Base-by-base conservation (phyloP, 2,797 vertebrate genomes). In the Smutsia temminckii region DNA sequence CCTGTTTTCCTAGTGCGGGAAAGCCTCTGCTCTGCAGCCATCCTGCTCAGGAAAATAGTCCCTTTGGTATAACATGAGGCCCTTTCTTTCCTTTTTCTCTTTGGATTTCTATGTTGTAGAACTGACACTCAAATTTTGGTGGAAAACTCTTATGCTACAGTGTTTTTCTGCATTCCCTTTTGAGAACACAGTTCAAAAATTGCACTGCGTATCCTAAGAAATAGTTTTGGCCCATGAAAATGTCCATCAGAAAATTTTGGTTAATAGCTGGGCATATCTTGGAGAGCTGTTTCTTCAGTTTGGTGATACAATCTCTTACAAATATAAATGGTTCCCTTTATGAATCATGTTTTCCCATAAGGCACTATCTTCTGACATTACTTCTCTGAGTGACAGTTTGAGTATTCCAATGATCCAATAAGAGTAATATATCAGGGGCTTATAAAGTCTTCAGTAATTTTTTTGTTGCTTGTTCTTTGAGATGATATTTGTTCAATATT, bases 311-410 rank as follows among this genome's bases (percentile, higher is more conserved):
- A 40, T 99, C 98, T 93, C 98, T 98, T 91, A 91, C 98, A 95
- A 98, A 97, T 8, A 97, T 77, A 93, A 98, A 98, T 92, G 97
- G 97, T 85, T 89, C 88, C 87, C 92, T 97, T 97, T 98, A 98
- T 95, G 97, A 97, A 72, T 99, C 97, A 78, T 99, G 91, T 23
- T 98, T 71, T 99, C 97, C 97, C 99, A 98, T 89, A 99, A 98
- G 2, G 98, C 99, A 96, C 98, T 98, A 97, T 99, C 99, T 98
- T 99, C 99, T 1, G 98, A 98, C 97, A 99, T 99, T 94, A 99
- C 99, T 94, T 99, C 98, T 94, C 99, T 98, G 23, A 99, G 98
- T 85, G 99, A 99, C 72, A 99, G 63, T 98, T 78, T 97, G 98
- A 71, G 98, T 97, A 71, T 98, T 99, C 99, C 99, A 99, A 96